Evolutionary conservation across 2,888 invertebrate species (phyloP).

Genomic region (Nephrotoma guestfalica): DNA sequence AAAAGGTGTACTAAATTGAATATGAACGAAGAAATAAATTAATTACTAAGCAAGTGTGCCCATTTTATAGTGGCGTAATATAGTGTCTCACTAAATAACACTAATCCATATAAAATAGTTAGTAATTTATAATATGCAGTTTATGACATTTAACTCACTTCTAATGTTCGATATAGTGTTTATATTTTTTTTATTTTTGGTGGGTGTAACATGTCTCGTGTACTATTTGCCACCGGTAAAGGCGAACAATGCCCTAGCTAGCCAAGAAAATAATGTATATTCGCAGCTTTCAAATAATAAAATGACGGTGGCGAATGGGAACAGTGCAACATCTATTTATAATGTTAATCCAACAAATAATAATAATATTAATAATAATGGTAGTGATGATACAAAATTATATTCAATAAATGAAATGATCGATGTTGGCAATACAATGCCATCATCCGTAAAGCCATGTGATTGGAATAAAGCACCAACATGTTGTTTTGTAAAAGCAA

Average conservation of each 20-base stretch:
- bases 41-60: background rate
- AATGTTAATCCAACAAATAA: constrained; percentile 5
- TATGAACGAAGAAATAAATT: background rate
- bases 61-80: background rate
- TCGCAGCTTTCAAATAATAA: background rate
- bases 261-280: background rate
- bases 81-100: background rate
- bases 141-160: constrained; percentile 72
- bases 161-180: constrained; percentile 82
- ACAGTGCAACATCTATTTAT: background rate
- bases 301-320: background rate
- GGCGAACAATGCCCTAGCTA: constrained; percentile 4
- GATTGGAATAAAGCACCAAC: constrained; percentile 7
- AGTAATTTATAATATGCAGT: constrained; percentile 43
- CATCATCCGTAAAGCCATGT: background rate
- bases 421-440: background rate
- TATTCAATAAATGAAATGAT: constrained; percentile 3
- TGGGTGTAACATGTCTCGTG: constrained; percentile 67
- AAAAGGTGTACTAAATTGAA: background rate
- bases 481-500: constrained; percentile 17
- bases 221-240: constrained; percentile 57
- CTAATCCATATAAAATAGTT: background rate
- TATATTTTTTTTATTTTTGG: constrained; percentile 72
- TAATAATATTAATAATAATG: background rate
- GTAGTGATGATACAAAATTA: background rate